These are phyloP conservation scores for Drosophila rufa DNA, from an alignment of 1,140 invertebrate genomes.

Conservation along the genomic window DNA sequence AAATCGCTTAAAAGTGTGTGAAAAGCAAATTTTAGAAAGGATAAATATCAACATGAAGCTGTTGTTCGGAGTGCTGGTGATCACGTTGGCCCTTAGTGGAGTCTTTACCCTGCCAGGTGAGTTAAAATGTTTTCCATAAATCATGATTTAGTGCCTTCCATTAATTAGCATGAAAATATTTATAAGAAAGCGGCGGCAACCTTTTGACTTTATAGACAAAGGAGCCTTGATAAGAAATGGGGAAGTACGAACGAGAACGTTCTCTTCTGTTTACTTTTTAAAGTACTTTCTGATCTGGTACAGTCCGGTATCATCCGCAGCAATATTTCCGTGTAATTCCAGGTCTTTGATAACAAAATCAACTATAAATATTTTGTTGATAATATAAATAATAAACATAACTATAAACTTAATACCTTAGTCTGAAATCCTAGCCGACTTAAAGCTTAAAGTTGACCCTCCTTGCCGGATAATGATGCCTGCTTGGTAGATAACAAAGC, in stretches of 20 bases:
- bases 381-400: not conserved
- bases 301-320: constrained; percentile 4
- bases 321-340: not conserved
- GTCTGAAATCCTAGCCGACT: not conserved
- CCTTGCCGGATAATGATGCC: constrained; percentile 62
- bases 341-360: not conserved
- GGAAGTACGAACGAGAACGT: constrained; percentile 7
- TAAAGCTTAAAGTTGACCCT: constrained; percentile 13
- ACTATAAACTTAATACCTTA: not conserved
- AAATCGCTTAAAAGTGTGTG: constrained; percentile 28
- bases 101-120: constrained; percentile 72
- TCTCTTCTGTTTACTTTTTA: not conserved
- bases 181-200: constrained; percentile 34
- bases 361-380: not conserved
- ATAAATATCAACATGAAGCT: constrained; percentile 70
- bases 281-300: constrained; percentile 5
- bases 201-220: constrained; percentile 59
- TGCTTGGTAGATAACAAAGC: constrained; percentile 60
- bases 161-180: constrained; percentile 6
- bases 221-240: constrained; percentile 53
- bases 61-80: constrained; percentile 54
- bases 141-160: constrained; percentile 3
- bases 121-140: constrained; percentile 31
- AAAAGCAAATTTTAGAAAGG: constrained; percentile 17
- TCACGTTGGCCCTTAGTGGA: constrained; percentile 60